Evolutionary conservation across 1,140 invertebrate species (phyloP).

Genomic region (Lepidurus couesii): DNA sequence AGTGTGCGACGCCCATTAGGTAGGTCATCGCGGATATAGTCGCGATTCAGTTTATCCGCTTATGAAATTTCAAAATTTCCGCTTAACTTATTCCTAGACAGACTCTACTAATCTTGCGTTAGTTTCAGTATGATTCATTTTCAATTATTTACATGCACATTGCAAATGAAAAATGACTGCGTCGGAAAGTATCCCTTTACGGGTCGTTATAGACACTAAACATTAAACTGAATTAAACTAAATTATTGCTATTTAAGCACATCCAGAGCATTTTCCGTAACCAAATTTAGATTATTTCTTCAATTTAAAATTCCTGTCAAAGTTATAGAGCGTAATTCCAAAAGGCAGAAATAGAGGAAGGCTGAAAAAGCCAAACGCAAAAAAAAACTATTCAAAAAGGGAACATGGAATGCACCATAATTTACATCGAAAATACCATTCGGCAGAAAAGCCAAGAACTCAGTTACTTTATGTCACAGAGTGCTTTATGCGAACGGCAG

Average conservation of each 20-base stretch:
- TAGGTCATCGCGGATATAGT: constrained; percentile 44
- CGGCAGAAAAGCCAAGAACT: constrained; percentile 95
- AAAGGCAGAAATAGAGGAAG: constrained; percentile 97
- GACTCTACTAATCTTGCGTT: too few species aligned
- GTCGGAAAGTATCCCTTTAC: not conserved
- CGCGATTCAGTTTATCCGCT: constrained; percentile 37
- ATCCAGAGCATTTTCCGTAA: constrained; percentile 42
- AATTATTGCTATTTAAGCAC: not conserved
- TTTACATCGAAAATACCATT: constrained; percentile 99
- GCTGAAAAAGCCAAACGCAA: constrained; percentile 92
- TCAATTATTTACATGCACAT: too few species aligned
- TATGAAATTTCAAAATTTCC: too few species aligned
- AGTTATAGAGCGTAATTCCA: constrained; percentile 91
- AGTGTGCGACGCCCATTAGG: constrained; percentile 48
- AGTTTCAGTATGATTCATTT: too few species aligned
- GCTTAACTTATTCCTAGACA: too few species aligned
- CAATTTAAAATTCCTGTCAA: constrained; percentile 97
- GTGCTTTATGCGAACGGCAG: constrained; percentile 70
- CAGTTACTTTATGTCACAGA: constrained; percentile 65
- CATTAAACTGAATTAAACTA: too few species aligned
- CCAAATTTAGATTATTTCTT: constrained; percentile 76
- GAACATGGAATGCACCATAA: constrained; percentile 94
- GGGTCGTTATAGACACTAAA: too few species aligned
- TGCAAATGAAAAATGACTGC: not conserved
- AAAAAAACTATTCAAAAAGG: constrained; percentile 95